Evolutionary conservation across 2,113 vertebrate genomes (phyloP).

Genomic region (Nothoprocta perdicaria): DNA sequence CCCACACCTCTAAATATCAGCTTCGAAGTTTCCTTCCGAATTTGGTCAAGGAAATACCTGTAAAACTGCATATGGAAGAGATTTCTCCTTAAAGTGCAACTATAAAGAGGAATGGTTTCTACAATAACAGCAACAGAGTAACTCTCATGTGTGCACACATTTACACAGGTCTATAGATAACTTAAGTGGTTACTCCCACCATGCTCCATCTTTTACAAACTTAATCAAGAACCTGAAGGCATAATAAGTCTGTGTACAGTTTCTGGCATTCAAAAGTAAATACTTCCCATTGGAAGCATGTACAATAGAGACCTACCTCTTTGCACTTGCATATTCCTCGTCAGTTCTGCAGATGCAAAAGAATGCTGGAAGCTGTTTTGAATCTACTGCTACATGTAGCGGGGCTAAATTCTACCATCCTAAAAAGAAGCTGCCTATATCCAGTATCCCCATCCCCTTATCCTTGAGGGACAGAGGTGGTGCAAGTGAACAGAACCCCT

Average conservation of each 20-base stretch:
- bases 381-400: neutral
- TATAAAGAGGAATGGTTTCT: neutral
- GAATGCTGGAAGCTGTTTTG: neutral
- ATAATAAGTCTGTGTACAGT: neutral
- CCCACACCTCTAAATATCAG: neutral
- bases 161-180: neutral
- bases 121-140: neutral
- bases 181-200: neutral
- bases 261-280: neutral
- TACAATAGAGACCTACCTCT: neutral
- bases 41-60: neutral
- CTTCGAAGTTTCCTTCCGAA: neutral
- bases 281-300: neutral
- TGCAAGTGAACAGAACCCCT: neutral
- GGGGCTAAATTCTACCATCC: neutral
- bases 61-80: neutral
- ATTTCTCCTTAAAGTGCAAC: neutral
- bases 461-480: neutral
- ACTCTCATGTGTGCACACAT: fast-evolving
- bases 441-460: neutral
- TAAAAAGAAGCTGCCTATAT: neutral
- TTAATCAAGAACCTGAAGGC: neutral
- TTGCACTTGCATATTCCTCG: neutral
- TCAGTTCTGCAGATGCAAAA: neutral
- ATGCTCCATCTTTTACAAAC: neutral